Conservation (phyloP, 2,797 vertebrate species). For the Mus caroli region DNA sequence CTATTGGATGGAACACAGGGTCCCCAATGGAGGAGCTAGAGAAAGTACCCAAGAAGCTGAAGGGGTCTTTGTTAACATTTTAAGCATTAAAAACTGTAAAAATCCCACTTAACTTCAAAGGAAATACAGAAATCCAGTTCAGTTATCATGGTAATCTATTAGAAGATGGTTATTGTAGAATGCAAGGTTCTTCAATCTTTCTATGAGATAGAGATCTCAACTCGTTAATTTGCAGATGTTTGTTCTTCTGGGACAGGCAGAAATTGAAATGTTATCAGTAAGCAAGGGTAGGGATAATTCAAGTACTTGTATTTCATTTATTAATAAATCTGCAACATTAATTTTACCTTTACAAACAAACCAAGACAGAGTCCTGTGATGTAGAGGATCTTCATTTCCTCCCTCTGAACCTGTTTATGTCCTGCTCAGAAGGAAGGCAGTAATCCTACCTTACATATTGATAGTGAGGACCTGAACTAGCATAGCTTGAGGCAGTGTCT, state of each 20-base stretch:
- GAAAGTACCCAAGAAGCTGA: too few species aligned
- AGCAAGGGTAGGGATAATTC: background rate
- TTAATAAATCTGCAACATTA: background rate
- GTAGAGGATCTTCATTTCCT: background rate
- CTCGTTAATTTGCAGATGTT: background rate
- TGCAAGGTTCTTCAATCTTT: background rate
- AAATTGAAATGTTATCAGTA: background rate
- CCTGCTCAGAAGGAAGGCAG: background rate
- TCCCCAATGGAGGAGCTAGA: too few species aligned
- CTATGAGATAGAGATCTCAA: background rate
- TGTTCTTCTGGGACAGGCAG: background rate
- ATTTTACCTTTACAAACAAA: constrained; percentile 43
- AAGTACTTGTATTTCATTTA: background rate
- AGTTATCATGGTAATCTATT: background rate
- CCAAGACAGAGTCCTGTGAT: background rate
- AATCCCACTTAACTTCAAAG: background rate
- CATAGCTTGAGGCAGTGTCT: background rate
- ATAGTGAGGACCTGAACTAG: background rate
- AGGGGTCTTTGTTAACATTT: background rate
- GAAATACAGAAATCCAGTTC: background rate
- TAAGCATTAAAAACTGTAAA: background rate
- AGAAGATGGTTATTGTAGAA: background rate
- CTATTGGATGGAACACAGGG: too few species aligned
- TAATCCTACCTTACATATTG: background rate
- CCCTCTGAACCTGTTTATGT: background rate